phyloP scores from a whole-genome alignment of 2,797 vertebrate genomes.

The Zenarchopterus dispar region DNA sequence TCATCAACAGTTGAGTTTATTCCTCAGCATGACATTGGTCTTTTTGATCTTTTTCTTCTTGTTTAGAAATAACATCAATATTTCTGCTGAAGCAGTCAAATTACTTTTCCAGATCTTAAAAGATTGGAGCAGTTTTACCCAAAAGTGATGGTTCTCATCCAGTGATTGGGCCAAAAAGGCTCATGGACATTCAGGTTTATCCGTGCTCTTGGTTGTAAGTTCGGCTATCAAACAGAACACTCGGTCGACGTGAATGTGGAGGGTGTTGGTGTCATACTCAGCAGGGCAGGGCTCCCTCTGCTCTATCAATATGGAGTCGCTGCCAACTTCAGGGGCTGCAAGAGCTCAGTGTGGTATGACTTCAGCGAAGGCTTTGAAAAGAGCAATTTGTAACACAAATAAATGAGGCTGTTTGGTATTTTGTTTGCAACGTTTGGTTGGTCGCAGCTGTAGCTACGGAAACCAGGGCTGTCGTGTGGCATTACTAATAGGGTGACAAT shows the following conservation, averaged over 20 bases:
- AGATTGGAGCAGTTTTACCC: conserved; percentile 9
- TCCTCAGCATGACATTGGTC: too few species aligned
- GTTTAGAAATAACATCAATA: too few species aligned
- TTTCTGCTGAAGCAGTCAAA: too few species aligned
- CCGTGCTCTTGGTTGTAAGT: conserved; percentile 22
- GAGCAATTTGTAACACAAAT: conserved; percentile 82
- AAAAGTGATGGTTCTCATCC: conserved; percentile 29
- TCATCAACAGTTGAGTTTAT: conserved; percentile 17
- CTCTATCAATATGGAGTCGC: conserved; percentile 68
- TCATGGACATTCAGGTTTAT: conserved; percentile 36
- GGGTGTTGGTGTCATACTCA: conserved; percentile 50
- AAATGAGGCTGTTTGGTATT: conserved; percentile 81
- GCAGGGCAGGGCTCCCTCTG: conserved; percentile 59
- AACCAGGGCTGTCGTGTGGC: conserved; percentile 79
- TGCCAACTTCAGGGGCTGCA: conserved; percentile 68
- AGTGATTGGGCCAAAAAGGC: conserved; percentile 19
- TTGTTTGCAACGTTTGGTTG: conserved; percentile 78
- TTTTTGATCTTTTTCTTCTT: too few species aligned
- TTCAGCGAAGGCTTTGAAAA: conserved; percentile 78
- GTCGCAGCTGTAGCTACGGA: conserved; percentile 78
- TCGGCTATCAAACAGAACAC: conserved; percentile 18
- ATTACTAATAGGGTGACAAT: conserved; percentile 85
- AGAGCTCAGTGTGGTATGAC: conserved; percentile 69
- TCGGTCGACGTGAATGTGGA: conserved; percentile 26
- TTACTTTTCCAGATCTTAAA: background rate